These are phyloP conservation scores for Chymomyza fuscimana DNA, from an alignment of 2,888 invertebrate species.

Conservation along the genomic window DNA sequence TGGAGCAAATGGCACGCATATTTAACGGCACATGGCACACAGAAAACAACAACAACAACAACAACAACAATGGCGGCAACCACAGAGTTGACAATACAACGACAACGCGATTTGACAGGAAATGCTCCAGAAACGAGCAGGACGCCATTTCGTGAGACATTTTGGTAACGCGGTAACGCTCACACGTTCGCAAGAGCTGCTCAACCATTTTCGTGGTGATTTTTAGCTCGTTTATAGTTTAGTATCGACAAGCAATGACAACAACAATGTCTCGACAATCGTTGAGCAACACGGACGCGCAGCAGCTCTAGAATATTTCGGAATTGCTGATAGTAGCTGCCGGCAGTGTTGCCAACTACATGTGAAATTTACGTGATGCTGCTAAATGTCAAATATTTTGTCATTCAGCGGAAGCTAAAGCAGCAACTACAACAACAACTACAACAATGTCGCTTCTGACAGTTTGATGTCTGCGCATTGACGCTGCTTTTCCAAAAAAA, in stretches of 20 bases:
- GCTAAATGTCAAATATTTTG: conserved; percentile 72
- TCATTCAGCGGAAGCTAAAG: conserved; percentile 35
- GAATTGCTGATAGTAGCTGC: not conserved
- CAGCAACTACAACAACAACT: not conserved
- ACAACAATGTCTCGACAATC: not conserved
- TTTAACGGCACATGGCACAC: not conserved
- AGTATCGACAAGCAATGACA: conserved; percentile 14
- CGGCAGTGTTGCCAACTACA: conserved; percentile 8
- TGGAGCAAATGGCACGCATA: not conserved
- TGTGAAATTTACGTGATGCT: conserved; percentile 60
- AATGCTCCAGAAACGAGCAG: conserved; percentile 46
- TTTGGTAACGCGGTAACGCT: conserved; percentile 28
- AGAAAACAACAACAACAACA: not conserved
- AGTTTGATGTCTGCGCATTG: not conserved
- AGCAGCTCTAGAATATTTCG: not conserved
- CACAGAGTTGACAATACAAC: not conserved
- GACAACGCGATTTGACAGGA: conserved; percentile 37
- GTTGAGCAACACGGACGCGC: not conserved
- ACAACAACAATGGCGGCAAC: not conserved
- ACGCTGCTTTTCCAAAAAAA: not conserved
- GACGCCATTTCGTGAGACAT: conserved; percentile 53
- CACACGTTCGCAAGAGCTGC: conserved; percentile 38
- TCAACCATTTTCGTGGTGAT: conserved; percentile 62
- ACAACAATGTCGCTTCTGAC: not conserved
- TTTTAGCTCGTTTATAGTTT: conserved; percentile 64